Base-by-base conservation (phyloP, 2,797 vertebrate species). In the Chaenodraco wilsoni region DNA sequence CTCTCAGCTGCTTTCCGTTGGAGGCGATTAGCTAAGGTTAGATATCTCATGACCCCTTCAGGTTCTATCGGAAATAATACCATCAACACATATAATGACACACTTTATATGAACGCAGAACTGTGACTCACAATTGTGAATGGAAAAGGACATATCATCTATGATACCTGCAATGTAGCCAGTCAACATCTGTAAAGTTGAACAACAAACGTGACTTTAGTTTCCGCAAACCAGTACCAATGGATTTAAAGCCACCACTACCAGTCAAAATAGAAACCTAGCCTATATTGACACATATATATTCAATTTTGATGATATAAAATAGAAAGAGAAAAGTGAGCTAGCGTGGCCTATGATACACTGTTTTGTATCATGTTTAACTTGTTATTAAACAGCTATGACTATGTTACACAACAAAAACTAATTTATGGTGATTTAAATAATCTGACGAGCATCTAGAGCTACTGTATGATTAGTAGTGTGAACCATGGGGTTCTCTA, bases 1-100 rank as follows among this genome's bases (percentile, higher is more conserved):
- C 76, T 79, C 81, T 82, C 82, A 83, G 76, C 82, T 88, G 76
- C 77, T 76, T 90, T 85, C 80, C 79, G 86, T 76, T 75, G 58
- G 76, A 84, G 62, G 84, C 76, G 75, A 86, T 88, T 72, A 76
- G 67, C 83, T 71, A 75, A 78, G 78, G 75, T 81, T 78, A 76
- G 85, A 71, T 56, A 69, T 65, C 73, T 68, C 76, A 61, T 52
- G 86, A 56, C 23, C 33, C 68, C 49, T 90, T 89, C 63, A 83
- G 0, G 77, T 43, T 1, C 67, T 12, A 12, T 85, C 43, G 85
- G 83, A 83, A 75, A 87, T 45, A 16, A 44, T 12, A 56, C 0
- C 1, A 58, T 16, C 17, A 2, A 21, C 0, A 9, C 4, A 16
- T 0, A 11, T 17, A 0, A 11, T 17, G 17, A 16, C 7, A 16